phyloP scores from a whole-genome alignment of 2,797 vertebrate genomes.

The Serranus cabrilla region DNA sequence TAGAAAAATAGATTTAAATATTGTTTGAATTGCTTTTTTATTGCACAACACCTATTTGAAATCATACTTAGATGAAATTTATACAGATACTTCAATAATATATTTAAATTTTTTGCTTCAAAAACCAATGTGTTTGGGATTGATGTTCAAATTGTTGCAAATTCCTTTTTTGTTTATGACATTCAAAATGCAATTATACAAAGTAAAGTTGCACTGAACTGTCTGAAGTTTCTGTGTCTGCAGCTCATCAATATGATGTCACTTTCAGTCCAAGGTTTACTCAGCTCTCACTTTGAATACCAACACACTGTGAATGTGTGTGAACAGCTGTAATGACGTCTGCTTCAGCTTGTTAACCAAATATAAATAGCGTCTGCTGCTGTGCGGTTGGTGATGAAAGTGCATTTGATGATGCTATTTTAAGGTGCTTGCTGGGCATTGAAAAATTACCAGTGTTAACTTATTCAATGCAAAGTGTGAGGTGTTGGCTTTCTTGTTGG shows the following conservation, averaged over 20 bases:
- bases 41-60: background rate
- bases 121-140: background rate
- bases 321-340: background rate
- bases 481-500: background rate
- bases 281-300: slow-evolving; percentile 70
- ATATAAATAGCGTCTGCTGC: slow-evolving; percentile 20
- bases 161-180: background rate
- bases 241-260: slow-evolving; percentile 27
- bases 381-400: background rate
- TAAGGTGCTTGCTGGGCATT: background rate
- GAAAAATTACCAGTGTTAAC: background rate
- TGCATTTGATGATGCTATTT: background rate
- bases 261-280: slow-evolving; percentile 21
- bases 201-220: too few species aligned
- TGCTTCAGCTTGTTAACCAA: slow-evolving; percentile 3
- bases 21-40: background rate
- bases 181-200: background rate
- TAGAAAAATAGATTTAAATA: background rate
- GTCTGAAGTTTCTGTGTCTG: background rate
- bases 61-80: background rate
- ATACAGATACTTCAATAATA: too few species aligned
- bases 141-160: background rate
- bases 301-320: slow-evolving; percentile 37
- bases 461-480: background rate
- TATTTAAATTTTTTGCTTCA: background rate